These are phyloP conservation scores for Drosophila watanabei DNA, from an alignment of 1,140 invertebrate species.

Conservation along the genomic window DNA sequence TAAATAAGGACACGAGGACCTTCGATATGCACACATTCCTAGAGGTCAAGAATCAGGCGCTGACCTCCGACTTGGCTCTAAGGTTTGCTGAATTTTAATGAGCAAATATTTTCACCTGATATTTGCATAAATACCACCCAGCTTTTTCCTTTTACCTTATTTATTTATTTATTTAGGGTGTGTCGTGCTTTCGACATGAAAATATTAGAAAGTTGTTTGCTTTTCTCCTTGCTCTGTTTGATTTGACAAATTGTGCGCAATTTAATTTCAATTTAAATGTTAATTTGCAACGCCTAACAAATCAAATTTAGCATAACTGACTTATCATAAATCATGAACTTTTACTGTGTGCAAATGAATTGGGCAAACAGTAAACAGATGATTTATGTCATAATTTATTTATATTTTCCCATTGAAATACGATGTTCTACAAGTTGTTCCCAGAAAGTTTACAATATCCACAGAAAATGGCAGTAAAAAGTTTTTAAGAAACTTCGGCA, in stretches of 20 bases:
- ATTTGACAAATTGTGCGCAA: slow-evolving; percentile 43
- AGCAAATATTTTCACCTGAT: slow-evolving; percentile 31
- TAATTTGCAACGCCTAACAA: slow-evolving; percentile 31
- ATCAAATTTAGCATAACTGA: slow-evolving; percentile 24
- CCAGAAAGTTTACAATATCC: slow-evolving; percentile 13
- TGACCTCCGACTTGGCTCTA: not conserved
- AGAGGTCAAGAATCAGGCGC: not conserved
- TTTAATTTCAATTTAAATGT: slow-evolving; percentile 61
- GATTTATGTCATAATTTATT: slow-evolving; percentile 22
- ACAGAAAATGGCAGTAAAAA: slow-evolving; percentile 6
- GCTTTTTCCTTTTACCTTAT: slow-evolving; percentile 10
- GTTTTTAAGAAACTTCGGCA: slow-evolving; percentile 13
- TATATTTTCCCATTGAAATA: not conserved
- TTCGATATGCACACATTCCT: not conserved
- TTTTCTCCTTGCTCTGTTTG: slow-evolving; percentile 9
- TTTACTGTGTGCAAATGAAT: slow-evolving; percentile 35
- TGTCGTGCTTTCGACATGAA: not conserved
- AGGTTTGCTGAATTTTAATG: slow-evolving; percentile 3
- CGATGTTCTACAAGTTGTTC: slow-evolving; percentile 31
- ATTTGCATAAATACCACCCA: slow-evolving; percentile 55
- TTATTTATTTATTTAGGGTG: slow-evolving; percentile 6
- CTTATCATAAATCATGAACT: slow-evolving; percentile 36
- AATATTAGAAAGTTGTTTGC: slow-evolving; percentile 8
- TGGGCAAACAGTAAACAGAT: slow-evolving; percentile 24
- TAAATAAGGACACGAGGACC: not conserved